Conservation (phyloP, 2,113 vertebrate species). For the Hirundichthys speculiger region DNA sequence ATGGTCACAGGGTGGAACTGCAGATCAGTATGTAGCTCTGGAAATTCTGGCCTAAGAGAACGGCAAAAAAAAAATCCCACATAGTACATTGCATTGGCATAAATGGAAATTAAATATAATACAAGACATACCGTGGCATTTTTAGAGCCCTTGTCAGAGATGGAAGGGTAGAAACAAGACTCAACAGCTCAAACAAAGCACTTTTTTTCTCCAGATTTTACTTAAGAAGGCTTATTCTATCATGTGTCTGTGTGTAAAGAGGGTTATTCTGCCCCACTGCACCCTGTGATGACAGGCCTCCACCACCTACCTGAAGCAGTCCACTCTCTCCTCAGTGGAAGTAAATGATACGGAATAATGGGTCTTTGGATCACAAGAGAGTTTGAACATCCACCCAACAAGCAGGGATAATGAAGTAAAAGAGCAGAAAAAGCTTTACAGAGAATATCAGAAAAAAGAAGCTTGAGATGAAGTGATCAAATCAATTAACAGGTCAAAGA, state of each 20-base stretch:
- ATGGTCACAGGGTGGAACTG: too few species aligned
- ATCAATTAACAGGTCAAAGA: slow-evolving; percentile 35
- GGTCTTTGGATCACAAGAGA: slow-evolving; percentile 37
- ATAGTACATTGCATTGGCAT: neutral
- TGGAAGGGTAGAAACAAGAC: neutral
- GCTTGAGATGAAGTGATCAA: slow-evolving; percentile 18
- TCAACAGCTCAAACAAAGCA: neutral
- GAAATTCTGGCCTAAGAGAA: too few species aligned
- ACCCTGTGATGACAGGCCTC: slow-evolving; percentile 50
- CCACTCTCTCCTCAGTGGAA: slow-evolving; percentile 37
- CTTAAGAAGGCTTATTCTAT: slow-evolving; percentile 32
- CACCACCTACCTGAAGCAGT: slow-evolving; percentile 48
- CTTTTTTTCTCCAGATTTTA: neutral
- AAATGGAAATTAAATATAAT: neutral
- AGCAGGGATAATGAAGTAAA: slow-evolving; percentile 44
- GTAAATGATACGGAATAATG: slow-evolving; percentile 72
- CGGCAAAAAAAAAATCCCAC: too few species aligned
- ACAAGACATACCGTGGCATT: neutral
- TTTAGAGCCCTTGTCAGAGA: too few species aligned
- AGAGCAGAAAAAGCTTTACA: slow-evolving; percentile 25
- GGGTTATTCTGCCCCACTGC: slow-evolving; percentile 59
- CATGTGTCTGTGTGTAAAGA: slow-evolving; percentile 37
- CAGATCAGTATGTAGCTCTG: too few species aligned
- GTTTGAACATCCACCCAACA: slow-evolving; percentile 43
- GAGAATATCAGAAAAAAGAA: slow-evolving; percentile 9